Base-by-base conservation (phyloP, 2,888 invertebrate species). In the Ferrisia virgata region DNA sequence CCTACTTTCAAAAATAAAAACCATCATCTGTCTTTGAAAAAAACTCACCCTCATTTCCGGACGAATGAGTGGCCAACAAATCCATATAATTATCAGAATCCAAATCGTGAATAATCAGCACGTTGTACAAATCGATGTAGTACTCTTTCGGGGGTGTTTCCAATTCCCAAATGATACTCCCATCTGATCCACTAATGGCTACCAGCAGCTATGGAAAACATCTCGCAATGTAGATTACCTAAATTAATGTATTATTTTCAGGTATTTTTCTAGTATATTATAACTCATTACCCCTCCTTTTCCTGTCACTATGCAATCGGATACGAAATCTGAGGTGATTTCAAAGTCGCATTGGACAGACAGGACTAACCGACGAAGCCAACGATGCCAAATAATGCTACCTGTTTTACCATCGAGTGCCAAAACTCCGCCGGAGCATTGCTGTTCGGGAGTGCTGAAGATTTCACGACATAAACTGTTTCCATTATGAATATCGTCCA, bases 361-460 rank as follows among this genome's bases (percentile, higher is more conserved):
- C 88, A 93, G 94, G 22, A 95, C 91, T 86, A 94, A 93, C 86
- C 94, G 93, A 47, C 91, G 90, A 6, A 93, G 90, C 92, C 94
- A 94, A 86, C 92, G 91, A 58, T 92, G 91, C 95, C 95, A 95
- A 15, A 95, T 87, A n/a, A 92, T 91, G 40, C 90, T 89, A 0
- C 95, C 95, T 58, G 91, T 92, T 31, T 87, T 88, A 0, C 95
- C 95, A 88, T 95, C 92, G n/a, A 95, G 87, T 0, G 94, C 94
- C 86, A 94, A 89, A 11, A 94, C 90, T 8, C 95, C 95, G 4
- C 95, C 95, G 86, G 92, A 91, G 88, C 95, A 95, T 0, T 92
- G 92, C 6, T 53, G 36, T 80, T 15, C 72, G 9, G 36, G 33
- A 2, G 15, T 69, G 1, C 31, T 9, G 33, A 72, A 72, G 2